Base-by-base conservation (phyloP, 2,888 invertebrate species). In the Lamellibrachia columna region DNA sequence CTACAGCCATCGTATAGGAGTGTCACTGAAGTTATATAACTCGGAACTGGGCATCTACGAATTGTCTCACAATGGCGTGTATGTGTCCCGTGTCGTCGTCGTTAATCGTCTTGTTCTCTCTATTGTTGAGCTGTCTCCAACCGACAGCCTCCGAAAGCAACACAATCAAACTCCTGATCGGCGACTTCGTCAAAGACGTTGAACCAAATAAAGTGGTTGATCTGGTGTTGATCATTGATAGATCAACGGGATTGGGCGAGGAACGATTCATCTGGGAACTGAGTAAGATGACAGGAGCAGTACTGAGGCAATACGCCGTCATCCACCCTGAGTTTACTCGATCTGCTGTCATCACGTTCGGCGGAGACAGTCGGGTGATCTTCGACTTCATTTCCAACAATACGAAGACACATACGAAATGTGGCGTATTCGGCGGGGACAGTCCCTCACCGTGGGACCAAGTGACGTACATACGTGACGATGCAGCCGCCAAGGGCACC, bases 321-420 rank as follows among this genome's bases (percentile, higher is more conserved):
- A 75, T 94, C 7, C 94, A 94, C 58, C 92, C 93, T 0, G 92
- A 93, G 91, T 94, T 92, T 90, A 93, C 93, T 53, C 93, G 94
- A 7, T n/a, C 93, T 40, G 93, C 94, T 15, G 92, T 92, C 92
- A 93, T 94, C 60, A 93, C 93, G 9, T 94, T 93, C 91, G 92
- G 93, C 40, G 90, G 53, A 60, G 90, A 94, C 75, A 55, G 91
- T 75, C 92, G 92, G 40, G 91, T 94, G n/a, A 93, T 91, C 52
- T 93, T 93, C 52, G 94, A 94, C 90, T 90, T 91, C 60, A 94
- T 94, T 52, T 92, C 93, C 6, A 28, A 52, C 6, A 90, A 53
- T n/a, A 90, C 53, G 28, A 52, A 28, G 28, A 52, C 92, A 7
- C 9, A 90, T 22, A 90, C 90, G 40, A 93, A 93, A 52, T 92